These are phyloP conservation scores for Belonocnema kinseyi DNA, from an alignment of 1,140 invertebrate species.

Conservation along the genomic window DNA sequence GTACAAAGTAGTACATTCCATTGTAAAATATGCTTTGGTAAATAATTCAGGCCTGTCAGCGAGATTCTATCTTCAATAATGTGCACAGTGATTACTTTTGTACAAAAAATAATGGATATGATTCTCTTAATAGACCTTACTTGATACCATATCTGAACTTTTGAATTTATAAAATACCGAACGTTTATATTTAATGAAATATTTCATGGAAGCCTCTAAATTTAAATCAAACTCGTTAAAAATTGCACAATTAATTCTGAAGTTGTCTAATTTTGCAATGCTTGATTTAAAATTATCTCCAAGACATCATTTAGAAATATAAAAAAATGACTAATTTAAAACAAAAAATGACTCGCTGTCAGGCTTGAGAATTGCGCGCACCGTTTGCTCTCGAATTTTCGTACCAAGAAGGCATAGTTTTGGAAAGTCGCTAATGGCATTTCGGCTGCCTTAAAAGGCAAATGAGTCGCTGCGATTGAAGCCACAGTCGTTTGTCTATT, in stretches of 20 bases:
- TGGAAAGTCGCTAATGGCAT: not conserved
- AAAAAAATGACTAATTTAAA: not conserved
- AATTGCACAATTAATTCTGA: too few relatives aligned
- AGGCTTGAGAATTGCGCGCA: constrained; percentile 1
- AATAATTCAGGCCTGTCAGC: not conserved
- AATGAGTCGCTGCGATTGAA: not conserved
- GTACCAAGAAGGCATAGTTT: not conserved
- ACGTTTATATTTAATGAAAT: too few relatives aligned
- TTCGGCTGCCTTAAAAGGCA: not conserved
- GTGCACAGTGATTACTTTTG: not conserved
- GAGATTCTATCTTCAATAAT: not conserved
- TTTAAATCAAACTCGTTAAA: too few relatives aligned
- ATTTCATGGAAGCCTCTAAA: too few relatives aligned
- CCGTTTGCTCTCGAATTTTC: not conserved
- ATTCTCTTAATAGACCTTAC: too few relatives aligned
- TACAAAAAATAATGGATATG: too few relatives aligned
- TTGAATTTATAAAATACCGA: too few relatives aligned
- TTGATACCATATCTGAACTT: too few relatives aligned
- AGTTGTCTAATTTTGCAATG: too few relatives aligned
- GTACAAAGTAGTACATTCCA: not conserved
- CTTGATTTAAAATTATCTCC: too few relatives aligned
- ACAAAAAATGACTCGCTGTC: too few relatives aligned
- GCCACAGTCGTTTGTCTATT: not conserved
- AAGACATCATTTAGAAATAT: not conserved
- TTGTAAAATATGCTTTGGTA: constrained; percentile 25